Percentiles rank a stretch among this genome's conserved stretches.
phyloP scores from a whole-genome alignment of 2,797 vertebrate species.

The Ceyx erithaca region DNA sequence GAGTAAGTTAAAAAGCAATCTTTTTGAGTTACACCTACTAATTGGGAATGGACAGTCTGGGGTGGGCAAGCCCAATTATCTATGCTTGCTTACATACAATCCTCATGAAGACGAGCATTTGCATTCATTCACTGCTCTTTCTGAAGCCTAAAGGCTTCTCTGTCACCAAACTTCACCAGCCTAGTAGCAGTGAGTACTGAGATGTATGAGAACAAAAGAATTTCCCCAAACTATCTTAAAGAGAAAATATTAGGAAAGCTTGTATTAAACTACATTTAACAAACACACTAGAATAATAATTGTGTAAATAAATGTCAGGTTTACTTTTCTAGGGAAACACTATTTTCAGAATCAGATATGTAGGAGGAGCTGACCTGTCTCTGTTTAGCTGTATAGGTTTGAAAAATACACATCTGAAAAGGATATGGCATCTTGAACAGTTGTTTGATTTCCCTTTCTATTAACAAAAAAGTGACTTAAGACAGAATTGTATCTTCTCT shows the following conservation, averaged over 20 bases:
- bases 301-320: not conserved
- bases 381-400: not conserved
- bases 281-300: not conserved
- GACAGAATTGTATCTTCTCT: not conserved
- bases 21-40: not conserved
- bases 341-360: not conserved
- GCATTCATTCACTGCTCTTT: not conserved
- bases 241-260: not conserved
- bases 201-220: not conserved
- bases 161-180: not conserved
- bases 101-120: not conserved
- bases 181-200: not conserved
- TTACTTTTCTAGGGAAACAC: not conserved
- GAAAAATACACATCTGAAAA: not conserved
- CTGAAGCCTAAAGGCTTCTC: not conserved
- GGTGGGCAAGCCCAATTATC: not conserved
- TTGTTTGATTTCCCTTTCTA: not conserved
- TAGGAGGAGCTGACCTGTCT: not conserved
- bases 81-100: accelerated
- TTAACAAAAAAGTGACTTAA: not conserved
- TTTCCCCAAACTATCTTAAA: not conserved
- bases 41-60: not conserved
- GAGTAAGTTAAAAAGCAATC: not conserved
- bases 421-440: not conserved
- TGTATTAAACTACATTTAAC: not conserved